Percentiles rank a stretch among this genome's conserved stretches.
These are phyloP conservation scores for Hydraecia micacea DNA, from an alignment of 2,888 invertebrate genomes.

Conservation along the genomic window DNA sequence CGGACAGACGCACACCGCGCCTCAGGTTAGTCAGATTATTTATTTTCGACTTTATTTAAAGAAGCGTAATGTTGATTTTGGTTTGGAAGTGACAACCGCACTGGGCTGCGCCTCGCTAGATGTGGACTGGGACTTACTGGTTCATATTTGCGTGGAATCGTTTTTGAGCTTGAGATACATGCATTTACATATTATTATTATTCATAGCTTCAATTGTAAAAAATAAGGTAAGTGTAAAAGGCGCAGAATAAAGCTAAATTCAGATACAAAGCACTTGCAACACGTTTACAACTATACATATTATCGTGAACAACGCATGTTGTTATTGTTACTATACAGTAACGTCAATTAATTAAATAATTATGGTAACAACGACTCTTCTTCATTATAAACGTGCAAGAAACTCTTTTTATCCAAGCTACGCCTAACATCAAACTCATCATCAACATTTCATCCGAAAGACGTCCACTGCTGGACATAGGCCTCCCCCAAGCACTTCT, in stretches of 20 bases:
- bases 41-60: slow-evolving; percentile 10
- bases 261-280: neutral
- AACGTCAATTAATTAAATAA: neutral
- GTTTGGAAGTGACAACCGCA: neutral
- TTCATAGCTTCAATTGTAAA: neutral
- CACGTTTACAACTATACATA: neutral
- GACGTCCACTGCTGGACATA: no score
- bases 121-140: neutral
- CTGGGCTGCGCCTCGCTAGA: neutral
- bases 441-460: neutral
- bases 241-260: slow-evolving; percentile 1
- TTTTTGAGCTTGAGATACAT: neutral
- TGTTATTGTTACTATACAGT: neutral
- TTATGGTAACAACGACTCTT: neutral
- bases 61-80: neutral
- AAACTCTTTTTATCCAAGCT: slow-evolving; percentile 1
- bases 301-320: neutral
- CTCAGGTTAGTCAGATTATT: neutral
- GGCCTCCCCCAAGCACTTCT: no score
- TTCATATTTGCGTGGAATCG: neutral
- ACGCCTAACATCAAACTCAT: slow-evolving; percentile 29
- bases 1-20: neutral
- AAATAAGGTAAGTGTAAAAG: neutral
- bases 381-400: neutral
- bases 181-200: neutral